Evolutionary conservation across 2,888 invertebrate species (phyloP), one percentile per base, ranked within the genome.

Genomic region (Apamea sordens): DNA sequence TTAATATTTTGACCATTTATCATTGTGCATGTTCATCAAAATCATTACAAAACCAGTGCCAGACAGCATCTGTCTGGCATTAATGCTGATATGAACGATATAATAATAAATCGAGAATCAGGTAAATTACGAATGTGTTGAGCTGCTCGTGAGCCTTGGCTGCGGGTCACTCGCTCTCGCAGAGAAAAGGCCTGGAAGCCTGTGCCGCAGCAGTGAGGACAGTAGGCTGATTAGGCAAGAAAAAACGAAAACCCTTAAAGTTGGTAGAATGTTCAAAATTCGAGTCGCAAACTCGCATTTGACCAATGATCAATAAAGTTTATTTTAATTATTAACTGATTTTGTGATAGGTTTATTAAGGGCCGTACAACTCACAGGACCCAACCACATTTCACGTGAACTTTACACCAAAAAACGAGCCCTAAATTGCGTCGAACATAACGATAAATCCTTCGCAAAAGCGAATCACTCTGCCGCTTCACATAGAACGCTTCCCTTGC

Each of bases 381-480:
- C 67, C 24, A 0, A 24, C 24, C 76, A 81, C 61, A 68, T 81
- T 61, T 80, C 6, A 80, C 56, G 64, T 59, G 6, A 71, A 74
- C 41, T 74, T 50, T 64, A 73, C 76, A 71, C 59, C 70, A 64
- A 65, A 76, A 78, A 71, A 44, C 53, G 71, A 59, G 53, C 77
- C 82, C 85, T 85, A 85, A 85, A 85, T 85, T 72, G 75, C 64
- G 64, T 28, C 47, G 36, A 71, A 78, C 84, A 72, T 85, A 85
- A 74, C 79, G 67, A 86, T 87, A 87, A 87, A 87, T 87, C 86
- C 74, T 71, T 53, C 67, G 61, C 28, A 63, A 73, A 56, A 86
- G 76, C 79, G 79, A 80, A 87, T 88, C 86, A 82, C 82, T 85
- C 76, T 72, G 68, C 65, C 41, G 59, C 69, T 73, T 74, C 77